A percentile compares a stretch with the other conserved stretches of the same genome.
phyloP scores from a whole-genome alignment of 23 tunicate species.

The Phallusia fumigata region DNA sequence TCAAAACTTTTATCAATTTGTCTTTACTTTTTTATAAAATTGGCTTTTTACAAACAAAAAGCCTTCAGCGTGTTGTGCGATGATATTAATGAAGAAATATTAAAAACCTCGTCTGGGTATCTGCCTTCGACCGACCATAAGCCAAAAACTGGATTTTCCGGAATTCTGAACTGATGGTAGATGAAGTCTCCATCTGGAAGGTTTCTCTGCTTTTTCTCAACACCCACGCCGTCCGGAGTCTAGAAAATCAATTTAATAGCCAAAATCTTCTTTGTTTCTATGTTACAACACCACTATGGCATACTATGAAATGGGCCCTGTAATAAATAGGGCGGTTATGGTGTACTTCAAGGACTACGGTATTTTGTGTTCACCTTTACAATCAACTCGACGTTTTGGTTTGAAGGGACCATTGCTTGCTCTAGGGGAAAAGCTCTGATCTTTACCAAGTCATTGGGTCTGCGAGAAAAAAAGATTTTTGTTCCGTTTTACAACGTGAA shows the following conservation, averaged over 20 bases:
- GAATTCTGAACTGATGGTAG: conserved; percentile 24
- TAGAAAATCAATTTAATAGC: too few species aligned
- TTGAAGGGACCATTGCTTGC: conserved; percentile 24
- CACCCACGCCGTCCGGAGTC: conserved; percentile 42
- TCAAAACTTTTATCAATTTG: too few species aligned
- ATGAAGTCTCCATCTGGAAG: neutral
- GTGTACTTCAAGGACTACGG: too few species aligned
- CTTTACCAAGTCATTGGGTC: conserved; percentile 43
- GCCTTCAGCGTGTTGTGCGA: too few species aligned
- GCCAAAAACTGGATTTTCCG: conserved; percentile 56
- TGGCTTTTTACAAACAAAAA: too few species aligned
- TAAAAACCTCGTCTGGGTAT: conserved; percentile 38
- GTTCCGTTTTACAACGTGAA: too few species aligned
- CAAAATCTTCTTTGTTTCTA: too few species aligned
- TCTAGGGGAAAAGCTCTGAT: conserved; percentile 39
- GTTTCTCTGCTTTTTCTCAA: neutral
- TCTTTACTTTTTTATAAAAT: too few species aligned
- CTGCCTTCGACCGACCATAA: conserved; percentile 54
- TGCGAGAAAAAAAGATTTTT: neutral
- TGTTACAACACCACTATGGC: too few species aligned
- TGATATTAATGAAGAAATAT: too few species aligned
- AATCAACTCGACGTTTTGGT: neutral
- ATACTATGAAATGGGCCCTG: too few species aligned
- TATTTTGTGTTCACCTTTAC: neutral
- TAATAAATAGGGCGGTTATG: too few species aligned